Evolutionary conservation across 1,140 invertebrate genomes (phyloP).

Genomic region (Ips nitidus): DNA sequence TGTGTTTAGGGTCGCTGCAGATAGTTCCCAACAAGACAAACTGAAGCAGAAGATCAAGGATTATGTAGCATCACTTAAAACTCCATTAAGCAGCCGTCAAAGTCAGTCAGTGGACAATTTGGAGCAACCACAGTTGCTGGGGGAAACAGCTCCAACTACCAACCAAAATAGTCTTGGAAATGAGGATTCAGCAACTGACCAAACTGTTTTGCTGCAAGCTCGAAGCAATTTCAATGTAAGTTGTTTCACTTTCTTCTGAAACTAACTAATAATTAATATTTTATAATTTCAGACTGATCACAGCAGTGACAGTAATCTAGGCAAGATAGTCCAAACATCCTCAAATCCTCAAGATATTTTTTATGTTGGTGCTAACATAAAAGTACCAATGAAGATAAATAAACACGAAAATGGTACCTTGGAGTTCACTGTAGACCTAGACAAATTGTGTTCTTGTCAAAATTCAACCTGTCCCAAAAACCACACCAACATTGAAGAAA

Average conservation of each 20-base stretch:
- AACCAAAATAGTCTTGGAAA: too few relatives aligned
- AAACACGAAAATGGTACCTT: constrained; percentile 35
- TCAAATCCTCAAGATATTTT: constrained; percentile 34
- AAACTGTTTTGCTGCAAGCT: not conserved
- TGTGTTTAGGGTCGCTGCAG: not conserved
- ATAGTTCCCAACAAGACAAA: not conserved
- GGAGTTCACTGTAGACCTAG: constrained; percentile 39
- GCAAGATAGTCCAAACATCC: constrained; percentile 32
- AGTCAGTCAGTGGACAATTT: constrained; percentile 1
- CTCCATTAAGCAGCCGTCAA: not conserved
- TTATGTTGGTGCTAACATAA: constrained; percentile 41
- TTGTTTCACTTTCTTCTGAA: not conserved
- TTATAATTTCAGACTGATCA: too few relatives aligned
- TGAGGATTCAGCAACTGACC: not conserved
- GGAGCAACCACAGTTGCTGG: too few relatives aligned
- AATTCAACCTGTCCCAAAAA: constrained; percentile 39
- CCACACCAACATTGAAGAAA: constrained; percentile 32
- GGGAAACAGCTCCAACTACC: too few relatives aligned
- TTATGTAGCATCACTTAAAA: not conserved
- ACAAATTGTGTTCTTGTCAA: constrained; percentile 42
- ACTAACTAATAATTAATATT: too few relatives aligned
- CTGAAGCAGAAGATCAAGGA: not conserved
- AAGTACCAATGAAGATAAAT: constrained; percentile 40
- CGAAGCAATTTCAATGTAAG: constrained; percentile 2
- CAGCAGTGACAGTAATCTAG: constrained; percentile 20